phyloP scores from a whole-genome alignment of 2,797 vertebrate species.

The Sternarchorhynchus goeldii region DNA sequence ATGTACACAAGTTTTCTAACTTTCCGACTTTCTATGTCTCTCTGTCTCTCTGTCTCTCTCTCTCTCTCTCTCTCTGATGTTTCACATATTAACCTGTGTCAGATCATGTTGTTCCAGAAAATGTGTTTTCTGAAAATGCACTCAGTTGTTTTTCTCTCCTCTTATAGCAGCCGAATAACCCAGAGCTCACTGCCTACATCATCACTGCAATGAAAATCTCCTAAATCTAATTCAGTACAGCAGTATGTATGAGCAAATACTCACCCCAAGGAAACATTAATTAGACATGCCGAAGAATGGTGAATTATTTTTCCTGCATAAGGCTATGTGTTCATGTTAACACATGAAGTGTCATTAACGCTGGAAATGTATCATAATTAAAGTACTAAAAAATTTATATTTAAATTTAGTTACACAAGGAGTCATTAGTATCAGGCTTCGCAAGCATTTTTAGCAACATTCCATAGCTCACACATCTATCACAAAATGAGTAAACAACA shows the following conservation, averaged over 20 bases:
- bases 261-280: constrained; percentile 30
- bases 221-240: constrained; percentile 34
- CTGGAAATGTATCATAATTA: constrained; percentile 6
- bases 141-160: constrained; percentile 48
- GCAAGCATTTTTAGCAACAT: not conserved
- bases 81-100: constrained; percentile 18
- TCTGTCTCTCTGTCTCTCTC: constrained; percentile 6
- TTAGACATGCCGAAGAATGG: not conserved
- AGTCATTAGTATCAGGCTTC: not conserved
- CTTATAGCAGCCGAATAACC: constrained; percentile 49
- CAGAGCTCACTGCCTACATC: constrained; percentile 46
- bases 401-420: not conserved
- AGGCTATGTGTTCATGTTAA: not conserved
- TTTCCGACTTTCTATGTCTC: too few species aligned
- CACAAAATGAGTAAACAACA: too few species aligned
- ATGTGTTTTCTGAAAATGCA: constrained; percentile 41
- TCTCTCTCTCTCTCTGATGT: constrained; percentile 24
- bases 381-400: not conserved
- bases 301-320: not conserved
- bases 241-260: constrained; percentile 8
- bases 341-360: constrained; percentile 6
- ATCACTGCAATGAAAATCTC: constrained; percentile 24
- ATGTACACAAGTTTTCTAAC: too few species aligned
- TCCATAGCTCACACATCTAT: not conserved
- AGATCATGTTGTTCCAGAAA: constrained; percentile 39